phyloP scores from a whole-genome alignment of 2,888 invertebrate genomes.

The Merodon equestris region DNA sequence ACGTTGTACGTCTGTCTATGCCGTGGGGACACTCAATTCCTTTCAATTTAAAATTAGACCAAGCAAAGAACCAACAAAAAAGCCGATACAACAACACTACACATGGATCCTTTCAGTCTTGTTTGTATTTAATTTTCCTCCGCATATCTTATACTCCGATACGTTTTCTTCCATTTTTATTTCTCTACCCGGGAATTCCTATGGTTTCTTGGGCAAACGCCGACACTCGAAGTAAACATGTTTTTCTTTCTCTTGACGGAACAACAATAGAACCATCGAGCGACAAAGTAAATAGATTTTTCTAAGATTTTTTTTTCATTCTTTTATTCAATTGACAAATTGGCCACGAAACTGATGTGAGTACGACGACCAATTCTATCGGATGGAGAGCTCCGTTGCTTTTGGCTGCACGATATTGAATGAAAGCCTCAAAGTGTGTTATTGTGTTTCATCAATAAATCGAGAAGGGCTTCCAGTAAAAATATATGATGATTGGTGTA shows the following conservation, averaged over 20 bases:
- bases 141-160: background rate
- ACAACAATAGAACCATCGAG: background rate
- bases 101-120: constrained; percentile 2
- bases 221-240: background rate
- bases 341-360: background rate
- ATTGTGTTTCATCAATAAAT: constrained; percentile 1
- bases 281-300: background rate
- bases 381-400: background rate
- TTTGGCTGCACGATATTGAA: background rate
- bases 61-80: too few relatives aligned
- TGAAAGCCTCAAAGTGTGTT: background rate
- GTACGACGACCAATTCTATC: background rate
- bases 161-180: background rate
- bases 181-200: background rate
- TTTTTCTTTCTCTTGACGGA: background rate
- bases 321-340: background rate
- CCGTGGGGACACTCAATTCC: too few relatives aligned
- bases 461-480: background rate
- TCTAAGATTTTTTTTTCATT: background rate
- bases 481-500: too few relatives aligned
- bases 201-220: constrained; percentile 1
- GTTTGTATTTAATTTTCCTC: constrained; percentile 2
- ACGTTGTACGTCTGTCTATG: too few relatives aligned
- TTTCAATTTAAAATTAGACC: too few relatives aligned
- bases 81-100: background rate